Evolutionary conservation across 2,113 vertebrate genomes (phyloP).

Genomic region (Nibea coibor): DNA sequence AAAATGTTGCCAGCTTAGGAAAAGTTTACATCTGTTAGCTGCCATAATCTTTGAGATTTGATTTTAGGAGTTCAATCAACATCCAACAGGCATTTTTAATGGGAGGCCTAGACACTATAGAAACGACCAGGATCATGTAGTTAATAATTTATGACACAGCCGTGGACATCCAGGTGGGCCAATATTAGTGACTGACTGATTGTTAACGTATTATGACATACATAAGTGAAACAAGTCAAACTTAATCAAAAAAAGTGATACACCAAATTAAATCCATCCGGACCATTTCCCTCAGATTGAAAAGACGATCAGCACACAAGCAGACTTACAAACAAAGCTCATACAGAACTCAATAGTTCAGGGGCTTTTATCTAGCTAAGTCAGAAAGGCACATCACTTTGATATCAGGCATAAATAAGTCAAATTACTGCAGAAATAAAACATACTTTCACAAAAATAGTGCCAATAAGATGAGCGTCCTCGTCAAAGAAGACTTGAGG

Average conservation of each 20-base stretch:
- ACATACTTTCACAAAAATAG: constrained; percentile 75
- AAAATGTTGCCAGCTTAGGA: constrained; percentile 45
- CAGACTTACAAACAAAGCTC: constrained; percentile 67
- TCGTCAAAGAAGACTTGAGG: constrained; percentile 46
- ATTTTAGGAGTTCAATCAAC: constrained; percentile 24
- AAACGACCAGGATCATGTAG: constrained; percentile 4
- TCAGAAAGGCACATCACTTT: constrained; percentile 87
- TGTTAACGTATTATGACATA: constrained; percentile 28
- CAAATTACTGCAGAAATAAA: constrained; percentile 80
- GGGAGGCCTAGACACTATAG: constrained; percentile 17
- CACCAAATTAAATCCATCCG: constrained; percentile 57
- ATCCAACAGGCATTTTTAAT: constrained; percentile 11
- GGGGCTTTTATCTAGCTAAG: constrained; percentile 73
- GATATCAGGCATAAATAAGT: constrained; percentile 84
- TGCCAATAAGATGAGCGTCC: constrained; percentile 70
- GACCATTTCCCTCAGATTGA: constrained; percentile 51
- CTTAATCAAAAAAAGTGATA: constrained; percentile 51
- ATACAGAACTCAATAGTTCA: constrained; percentile 63
- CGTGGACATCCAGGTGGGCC: constrained; percentile 28
- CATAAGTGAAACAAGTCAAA: constrained; percentile 32
- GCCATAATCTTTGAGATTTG: constrained; percentile 53
- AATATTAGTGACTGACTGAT: constrained; percentile 17
- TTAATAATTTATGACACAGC: constrained; percentile 18
- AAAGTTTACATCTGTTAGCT: constrained; percentile 65
- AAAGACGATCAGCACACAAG: constrained; percentile 59